phyloP scores from a whole-genome alignment of 2,797 vertebrate genomes.

The Sandelia bainsii region DNA sequence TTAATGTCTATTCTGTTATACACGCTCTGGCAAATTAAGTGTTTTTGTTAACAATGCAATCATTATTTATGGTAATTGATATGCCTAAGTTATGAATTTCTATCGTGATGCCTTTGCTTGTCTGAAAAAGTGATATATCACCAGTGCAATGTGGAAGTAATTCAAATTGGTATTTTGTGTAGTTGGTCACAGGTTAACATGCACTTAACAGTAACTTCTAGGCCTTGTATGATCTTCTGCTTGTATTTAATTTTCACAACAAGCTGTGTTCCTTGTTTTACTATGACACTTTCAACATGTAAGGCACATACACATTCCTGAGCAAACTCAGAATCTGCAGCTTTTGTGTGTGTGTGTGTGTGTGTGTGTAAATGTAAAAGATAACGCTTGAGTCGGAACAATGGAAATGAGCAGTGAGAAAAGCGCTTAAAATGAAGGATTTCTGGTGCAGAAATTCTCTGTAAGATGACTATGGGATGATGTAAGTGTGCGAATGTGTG shows the following conservation, averaged over 20 bases:
- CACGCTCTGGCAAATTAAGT: slow-evolving; percentile 53
- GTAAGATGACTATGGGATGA: slow-evolving; percentile 30
- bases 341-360: slow-evolving; percentile 41
- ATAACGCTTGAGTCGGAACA: slow-evolving; percentile 26
- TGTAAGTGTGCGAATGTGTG: slow-evolving; percentile 6
- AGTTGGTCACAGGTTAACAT: slow-evolving; percentile 44
- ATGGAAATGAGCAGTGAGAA: slow-evolving; percentile 43
- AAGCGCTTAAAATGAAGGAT: slow-evolving; percentile 61
- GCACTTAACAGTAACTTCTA: slow-evolving; percentile 57
- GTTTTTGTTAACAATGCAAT: slow-evolving; percentile 68
- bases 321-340: slow-evolving; percentile 44
- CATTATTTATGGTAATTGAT: slow-evolving; percentile 76
- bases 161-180: slow-evolving; percentile 52
- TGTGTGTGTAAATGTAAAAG: slow-evolving; percentile 35
- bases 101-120: slow-evolving; percentile 67
- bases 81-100: slow-evolving; percentile 80
- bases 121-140: slow-evolving; percentile 58
- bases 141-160: slow-evolving; percentile 50
- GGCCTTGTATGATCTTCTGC: slow-evolving; percentile 33
- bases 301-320: slow-evolving; percentile 50
- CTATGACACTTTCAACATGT: slow-evolving; percentile 32
- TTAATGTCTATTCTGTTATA: slow-evolving; percentile 60
- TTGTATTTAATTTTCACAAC: slow-evolving; percentile 12
- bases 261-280: slow-evolving; percentile 42
- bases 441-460: slow-evolving; percentile 24